These are phyloP conservation scores for Xanthorhoe spadicearia DNA, from an alignment of 2,888 invertebrate species.

Conservation along the genomic window DNA sequence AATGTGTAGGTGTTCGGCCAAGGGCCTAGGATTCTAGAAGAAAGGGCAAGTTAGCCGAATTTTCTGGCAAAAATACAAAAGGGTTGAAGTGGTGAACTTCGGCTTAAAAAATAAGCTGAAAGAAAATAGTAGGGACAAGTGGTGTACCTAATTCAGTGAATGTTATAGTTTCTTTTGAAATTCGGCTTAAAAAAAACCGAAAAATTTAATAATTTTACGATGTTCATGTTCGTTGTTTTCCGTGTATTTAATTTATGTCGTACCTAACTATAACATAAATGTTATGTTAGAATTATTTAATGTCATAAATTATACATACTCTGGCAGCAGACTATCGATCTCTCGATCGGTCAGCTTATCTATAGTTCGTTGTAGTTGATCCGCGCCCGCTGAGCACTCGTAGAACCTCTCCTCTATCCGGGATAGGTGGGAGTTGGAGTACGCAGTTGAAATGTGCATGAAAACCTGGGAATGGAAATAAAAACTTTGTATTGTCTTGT, in stretches of 20 bases:
- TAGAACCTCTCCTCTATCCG: slow-evolving; percentile 88
- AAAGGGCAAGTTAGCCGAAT: background rate
- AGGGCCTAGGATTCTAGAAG: slow-evolving; percentile 81
- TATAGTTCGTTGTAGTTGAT: slow-evolving; percentile 75
- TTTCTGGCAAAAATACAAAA: too few relatives aligned
- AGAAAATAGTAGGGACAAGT: too few relatives aligned
- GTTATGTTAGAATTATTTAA: too few relatives aligned
- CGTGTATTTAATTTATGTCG: too few relatives aligned
- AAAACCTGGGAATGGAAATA: slow-evolving; percentile 75
- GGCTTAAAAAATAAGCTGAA: too few relatives aligned
- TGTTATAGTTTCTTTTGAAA: too few relatives aligned
- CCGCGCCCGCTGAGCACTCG: slow-evolving; percentile 79
- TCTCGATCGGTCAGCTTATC: slow-evolving; percentile 79
- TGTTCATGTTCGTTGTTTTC: too few relatives aligned
- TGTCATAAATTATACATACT: slow-evolving; percentile 69
- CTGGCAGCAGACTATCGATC: slow-evolving; percentile 77
- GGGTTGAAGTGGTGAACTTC: background rate
- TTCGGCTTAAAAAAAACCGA: too few relatives aligned
- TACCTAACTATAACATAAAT: too few relatives aligned
- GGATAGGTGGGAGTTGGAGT: slow-evolving; percentile 87
- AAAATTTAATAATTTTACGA: too few relatives aligned
- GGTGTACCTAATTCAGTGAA: too few relatives aligned
- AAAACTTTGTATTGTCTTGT: too few relatives aligned
- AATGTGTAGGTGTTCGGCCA: slow-evolving; percentile 95
- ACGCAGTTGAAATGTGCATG: slow-evolving; percentile 93